Percentiles rank a stretch among this genome's conserved stretches.
Evolutionary conservation across 2,113 vertebrate genomes (phyloP).

Genomic region (Bubalus kerabau): DNA sequence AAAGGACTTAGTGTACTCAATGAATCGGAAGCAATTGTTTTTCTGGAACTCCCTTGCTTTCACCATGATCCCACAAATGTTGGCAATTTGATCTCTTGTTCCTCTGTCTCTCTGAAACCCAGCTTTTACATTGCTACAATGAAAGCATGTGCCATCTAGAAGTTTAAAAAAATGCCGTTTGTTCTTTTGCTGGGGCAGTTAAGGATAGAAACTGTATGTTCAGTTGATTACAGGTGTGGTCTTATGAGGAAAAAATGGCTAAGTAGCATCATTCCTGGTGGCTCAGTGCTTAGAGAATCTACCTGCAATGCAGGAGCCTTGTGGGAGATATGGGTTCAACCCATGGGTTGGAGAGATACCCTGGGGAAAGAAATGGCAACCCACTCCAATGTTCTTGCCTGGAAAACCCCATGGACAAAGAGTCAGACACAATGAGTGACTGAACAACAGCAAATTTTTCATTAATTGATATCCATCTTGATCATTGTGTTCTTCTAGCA

Average conservation of each 20-base stretch:
- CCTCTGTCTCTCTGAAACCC: not conserved
- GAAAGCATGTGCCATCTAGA: not conserved
- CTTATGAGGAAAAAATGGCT: not conserved
- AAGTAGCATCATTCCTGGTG: not conserved
- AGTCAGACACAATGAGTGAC: fast-evolving
- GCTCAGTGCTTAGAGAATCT: not conserved
- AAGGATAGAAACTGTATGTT: not conserved
- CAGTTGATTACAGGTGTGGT: not conserved
- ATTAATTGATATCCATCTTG: not conserved
- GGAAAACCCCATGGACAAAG: not conserved
- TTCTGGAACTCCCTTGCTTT: not conserved
- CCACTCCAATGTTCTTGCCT: not conserved
- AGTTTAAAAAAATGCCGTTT: not conserved
- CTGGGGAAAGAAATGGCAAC: not conserved
- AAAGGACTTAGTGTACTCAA: not conserved
- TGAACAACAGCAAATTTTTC: not conserved
- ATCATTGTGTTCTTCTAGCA: not conserved
- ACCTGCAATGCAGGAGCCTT: not conserved
- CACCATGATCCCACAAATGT: not conserved
- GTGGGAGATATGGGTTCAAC: not conserved
- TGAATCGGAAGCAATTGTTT: not conserved
- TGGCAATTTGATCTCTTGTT: not conserved
- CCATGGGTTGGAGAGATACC: not conserved
- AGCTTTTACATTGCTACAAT: not conserved
- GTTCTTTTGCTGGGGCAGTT: not conserved